These are phyloP conservation scores for Toxotes lorentzi DNA, from an alignment of 2,797 vertebrate genomes.

Conservation along the genomic window DNA sequence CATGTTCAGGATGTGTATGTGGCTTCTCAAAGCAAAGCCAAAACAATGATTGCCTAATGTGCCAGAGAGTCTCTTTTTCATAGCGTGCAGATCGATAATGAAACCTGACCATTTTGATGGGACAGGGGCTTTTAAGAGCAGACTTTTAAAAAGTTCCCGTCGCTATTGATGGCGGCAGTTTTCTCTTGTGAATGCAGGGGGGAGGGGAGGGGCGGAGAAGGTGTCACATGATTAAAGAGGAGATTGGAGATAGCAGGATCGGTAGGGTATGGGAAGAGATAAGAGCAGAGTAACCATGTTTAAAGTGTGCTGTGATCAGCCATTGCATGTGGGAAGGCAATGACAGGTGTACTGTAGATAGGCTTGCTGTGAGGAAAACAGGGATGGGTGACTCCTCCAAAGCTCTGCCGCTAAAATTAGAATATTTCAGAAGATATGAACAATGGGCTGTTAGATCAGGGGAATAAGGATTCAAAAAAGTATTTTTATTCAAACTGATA, in stretches of 20 bases:
- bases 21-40: constrained; percentile 65
- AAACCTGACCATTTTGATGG: constrained; percentile 80
- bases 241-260: constrained; percentile 80
- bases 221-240: constrained; percentile 85
- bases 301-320: constrained; percentile 88
- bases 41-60: constrained; percentile 67
- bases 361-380: constrained; percentile 74
- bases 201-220: constrained; percentile 54
- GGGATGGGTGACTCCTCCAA: constrained; percentile 74
- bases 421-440: constrained; percentile 78
- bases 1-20: constrained; percentile 52
- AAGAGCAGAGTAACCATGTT: constrained; percentile 83
- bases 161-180: constrained; percentile 79
- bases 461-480: constrained; percentile 64
- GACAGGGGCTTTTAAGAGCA: constrained; percentile 69
- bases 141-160: constrained; percentile 77
- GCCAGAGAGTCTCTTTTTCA: constrained; percentile 46
- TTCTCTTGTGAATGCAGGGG: constrained; percentile 58
- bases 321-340: constrained; percentile 77
- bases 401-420: constrained; percentile 80
- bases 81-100: constrained; percentile 65
- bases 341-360: constrained; percentile 81
- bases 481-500: constrained; percentile 75
- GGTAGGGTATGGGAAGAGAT: constrained; percentile 80
- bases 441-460: constrained; percentile 64